Conservation (phyloP, 2,888 invertebrate species). For the Sacculina carcini region DNA sequence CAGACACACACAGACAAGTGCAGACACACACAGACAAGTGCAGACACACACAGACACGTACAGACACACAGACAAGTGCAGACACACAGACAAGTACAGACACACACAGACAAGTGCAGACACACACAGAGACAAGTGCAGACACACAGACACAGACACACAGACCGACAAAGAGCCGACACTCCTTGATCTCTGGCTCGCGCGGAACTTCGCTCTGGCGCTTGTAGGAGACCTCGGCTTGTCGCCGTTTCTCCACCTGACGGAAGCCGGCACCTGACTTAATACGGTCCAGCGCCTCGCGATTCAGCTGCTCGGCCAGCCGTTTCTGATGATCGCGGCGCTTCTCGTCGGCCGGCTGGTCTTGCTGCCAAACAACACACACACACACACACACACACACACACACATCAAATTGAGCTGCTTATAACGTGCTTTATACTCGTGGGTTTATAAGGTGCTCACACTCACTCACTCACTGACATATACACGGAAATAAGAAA, state of each 20-base stretch:
- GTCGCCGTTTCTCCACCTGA: slow-evolving; percentile 63
- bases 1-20: no score
- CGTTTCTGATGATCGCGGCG: slow-evolving; percentile 89
- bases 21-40: background rate
- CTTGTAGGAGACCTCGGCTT: slow-evolving; percentile 87
- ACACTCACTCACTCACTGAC: no score
- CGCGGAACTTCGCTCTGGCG: slow-evolving; percentile 71
- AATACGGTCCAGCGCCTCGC: slow-evolving; percentile 69
- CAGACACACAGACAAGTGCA: background rate
- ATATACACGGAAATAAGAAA: no score
- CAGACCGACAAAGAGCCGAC: slow-evolving; percentile 81
- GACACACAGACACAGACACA: slow-evolving; percentile 12
- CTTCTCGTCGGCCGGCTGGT: slow-evolving; percentile 89
- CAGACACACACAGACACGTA: background rate
- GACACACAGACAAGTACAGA: background rate
- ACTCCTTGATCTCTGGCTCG: slow-evolving; percentile 69
- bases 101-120: background rate
- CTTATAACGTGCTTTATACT: no score
- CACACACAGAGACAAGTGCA: background rate
- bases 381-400: background rate
- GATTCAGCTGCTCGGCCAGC: slow-evolving; percentile 63
- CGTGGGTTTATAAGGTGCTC: no score
- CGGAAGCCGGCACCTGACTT: slow-evolving; percentile 45
- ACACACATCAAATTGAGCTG: no score
- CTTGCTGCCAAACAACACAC: slow-evolving; percentile 28